Evolutionary conservation across 2,113 vertebrate species (phyloP), one percentile per base, ranked within the genome.

Genomic region (Marcusenius ussheri): DNA sequence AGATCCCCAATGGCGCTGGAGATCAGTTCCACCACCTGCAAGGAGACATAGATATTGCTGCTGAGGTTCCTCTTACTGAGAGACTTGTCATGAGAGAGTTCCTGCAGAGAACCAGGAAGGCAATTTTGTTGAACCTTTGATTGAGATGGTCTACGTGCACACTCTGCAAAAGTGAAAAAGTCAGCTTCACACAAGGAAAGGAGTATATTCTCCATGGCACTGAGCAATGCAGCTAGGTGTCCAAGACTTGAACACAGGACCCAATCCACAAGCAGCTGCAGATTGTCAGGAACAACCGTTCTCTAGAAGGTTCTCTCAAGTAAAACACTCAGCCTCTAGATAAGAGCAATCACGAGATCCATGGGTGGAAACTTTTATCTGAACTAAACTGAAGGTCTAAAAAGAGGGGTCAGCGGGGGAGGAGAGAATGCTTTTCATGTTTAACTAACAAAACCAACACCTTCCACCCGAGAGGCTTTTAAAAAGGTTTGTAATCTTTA

Each of bases 1-100:
- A 99, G 93, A 93, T 99, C 98, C 91, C 97, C 98, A 13, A 99
- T 99, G 92, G 98, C 98, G 94, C 98, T 97, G 90, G 98, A 98
- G 94, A 99, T 94, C 90, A 99, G 96, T 91, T 99, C 98, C 87
- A 99, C 97, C 50, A 99, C 98, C 98, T 99, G 94, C 3, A 90
- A 90, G 91, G 83, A 45, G 92, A 47, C 39, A 84, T 10, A 47
- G 83, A 45, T 84, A 24, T 47, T 10, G 45, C 17, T 84, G 83
- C 46, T n/a, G 45, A 42, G 31, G 83, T 84, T 84, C 35, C 19
- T 47, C 45, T 21, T 47, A 47, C 42, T 46, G 8, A 84, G 45
- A 84, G 74, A 39, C 74, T 42, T 80, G 15, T 80, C 74, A 80
- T 80, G 35, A 80, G 35, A 42, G 74, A 80, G 31, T 42, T 80